Evolutionary conservation across 2,888 invertebrate species (phyloP).

Genomic region (Sphecodes monilicornis): DNA sequence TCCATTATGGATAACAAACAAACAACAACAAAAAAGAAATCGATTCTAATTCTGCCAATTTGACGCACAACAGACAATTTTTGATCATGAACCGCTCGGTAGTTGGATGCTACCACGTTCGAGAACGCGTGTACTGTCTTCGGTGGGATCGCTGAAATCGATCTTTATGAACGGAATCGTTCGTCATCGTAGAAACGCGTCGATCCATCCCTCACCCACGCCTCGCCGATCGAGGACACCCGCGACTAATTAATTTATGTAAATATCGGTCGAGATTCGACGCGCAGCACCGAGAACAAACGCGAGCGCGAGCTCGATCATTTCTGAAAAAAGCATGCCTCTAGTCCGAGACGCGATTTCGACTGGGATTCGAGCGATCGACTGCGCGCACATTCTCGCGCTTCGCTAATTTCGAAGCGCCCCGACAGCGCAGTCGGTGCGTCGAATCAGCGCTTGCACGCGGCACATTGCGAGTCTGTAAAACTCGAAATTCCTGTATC

Average conservation of each 20-base stretch:
- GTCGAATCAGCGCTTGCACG: constrained; percentile 11
- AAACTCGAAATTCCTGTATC: constrained; percentile 8
- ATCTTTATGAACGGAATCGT: constrained; percentile 10
- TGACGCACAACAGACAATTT: constrained; percentile 40
- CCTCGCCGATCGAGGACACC: constrained; percentile 40
- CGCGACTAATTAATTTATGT: constrained; percentile 43
- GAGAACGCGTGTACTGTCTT: constrained; percentile 38
- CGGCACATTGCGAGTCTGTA: constrained; percentile 7
- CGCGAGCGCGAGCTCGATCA: constrained; percentile 21
- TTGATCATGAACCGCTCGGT: constrained; percentile 19
- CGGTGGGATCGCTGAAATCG: constrained; percentile 46
- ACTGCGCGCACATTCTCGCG: constrained; percentile 17
- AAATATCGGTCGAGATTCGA: constrained; percentile 38
- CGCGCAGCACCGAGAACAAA: not conserved
- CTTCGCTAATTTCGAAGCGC: not conserved
- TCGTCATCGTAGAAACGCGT: constrained; percentile 15
- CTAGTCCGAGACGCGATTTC: constrained; percentile 32
- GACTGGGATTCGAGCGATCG: not conserved
- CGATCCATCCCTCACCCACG: constrained; percentile 19
- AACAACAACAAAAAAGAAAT: constrained; percentile 20
- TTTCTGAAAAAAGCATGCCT: constrained; percentile 21
- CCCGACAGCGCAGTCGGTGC: not conserved
- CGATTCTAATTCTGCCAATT: constrained; percentile 52
- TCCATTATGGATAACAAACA: constrained; percentile 65
- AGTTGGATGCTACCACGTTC: constrained; percentile 16